Evolutionary conservation across 2,797 vertebrate genomes (phyloP), one percentile per base, ranked within the genome.

Genomic region (Heteromormyrus szaboi): DNA sequence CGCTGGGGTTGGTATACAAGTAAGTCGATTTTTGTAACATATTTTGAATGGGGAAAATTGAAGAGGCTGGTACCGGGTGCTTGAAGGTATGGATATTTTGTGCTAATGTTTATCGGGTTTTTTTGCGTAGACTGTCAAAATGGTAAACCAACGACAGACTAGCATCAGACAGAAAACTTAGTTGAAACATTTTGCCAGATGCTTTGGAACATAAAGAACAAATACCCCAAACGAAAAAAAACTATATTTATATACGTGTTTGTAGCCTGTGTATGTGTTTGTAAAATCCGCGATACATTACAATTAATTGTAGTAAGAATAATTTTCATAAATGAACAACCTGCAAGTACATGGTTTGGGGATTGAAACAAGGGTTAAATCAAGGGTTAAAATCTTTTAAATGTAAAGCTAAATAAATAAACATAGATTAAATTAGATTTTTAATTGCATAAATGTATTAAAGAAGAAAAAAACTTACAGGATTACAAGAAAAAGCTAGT

Each of bases 11-110:
- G 41, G 53, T 29, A 50, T 65, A 50, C 76, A 41, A 41, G 54
- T 76, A 17, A 54, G 84, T 81, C 19, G 62, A 81, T 29, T 88
- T 88, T 76, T 89, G 50, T 59, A 54, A 65, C 14, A 41, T 87
- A 83, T 84, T 89, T 89, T 88, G 87, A 85, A 88, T 87, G 89
- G 88, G 83, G 90, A 87, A 59, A 88, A 87, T 87, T 89, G 33
- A 50, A 86, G 85, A 88, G 56, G 54, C 87, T 51, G 79, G 22
- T 44, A 81, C 54, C 19, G 76, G 85, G 85, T 76, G 90, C 46
- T 88, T 88, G 83, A 88, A 90, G 90, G 90, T 90, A 87, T 87
- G 88, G 51, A 65, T 33, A n/a, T 81, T 53, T 53, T 56, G 79
- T 51, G 25, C 86, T 89, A 9, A 48, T 81, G 44, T 62, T 84